A percentile compares a stretch with the other conserved stretches of the same genome.
Conservation (phyloP, 2,113 vertebrate species). For the Delphinapterus leucas region DNA sequence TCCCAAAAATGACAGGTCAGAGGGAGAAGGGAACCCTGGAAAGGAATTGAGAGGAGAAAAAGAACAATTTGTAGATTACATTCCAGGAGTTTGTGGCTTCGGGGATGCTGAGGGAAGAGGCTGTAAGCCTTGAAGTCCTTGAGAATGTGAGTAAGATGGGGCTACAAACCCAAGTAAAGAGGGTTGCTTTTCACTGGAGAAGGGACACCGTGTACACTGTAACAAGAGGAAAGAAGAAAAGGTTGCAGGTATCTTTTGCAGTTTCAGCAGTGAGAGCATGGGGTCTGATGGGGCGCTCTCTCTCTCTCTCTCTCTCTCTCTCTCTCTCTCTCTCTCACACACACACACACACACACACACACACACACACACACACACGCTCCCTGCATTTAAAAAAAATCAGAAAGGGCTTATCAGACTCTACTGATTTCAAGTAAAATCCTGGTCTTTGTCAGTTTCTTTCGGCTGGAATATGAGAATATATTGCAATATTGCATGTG, state of each 20-base stretch:
- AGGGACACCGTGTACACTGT: not conserved
- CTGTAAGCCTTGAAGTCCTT: not conserved
- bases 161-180: no score
- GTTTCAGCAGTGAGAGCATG: not conserved
- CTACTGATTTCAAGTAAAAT: not conserved
- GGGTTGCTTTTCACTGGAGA: not conserved
- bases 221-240: not conserved
- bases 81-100: fast-evolving
- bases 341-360: not conserved
- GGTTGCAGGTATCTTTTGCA: not conserved
- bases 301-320: not conserved
- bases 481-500: not conserved
- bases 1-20: not conserved
- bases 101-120: fast-evolving
- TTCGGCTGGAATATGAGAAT: not conserved
- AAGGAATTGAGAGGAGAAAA: not conserved
- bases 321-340: not conserved
- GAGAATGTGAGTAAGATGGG: not conserved
- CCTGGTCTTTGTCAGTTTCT: not conserved
- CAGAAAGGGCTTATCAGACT: not conserved
- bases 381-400: not conserved
- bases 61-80: not conserved
- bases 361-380: not conserved
- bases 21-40: not conserved
- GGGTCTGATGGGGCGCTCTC: not conserved